Evolutionary conservation across 2,888 invertebrate genomes (phyloP), one percentile per base, ranked within the genome.

Genomic region (Ophonus ardosiacus): DNA sequence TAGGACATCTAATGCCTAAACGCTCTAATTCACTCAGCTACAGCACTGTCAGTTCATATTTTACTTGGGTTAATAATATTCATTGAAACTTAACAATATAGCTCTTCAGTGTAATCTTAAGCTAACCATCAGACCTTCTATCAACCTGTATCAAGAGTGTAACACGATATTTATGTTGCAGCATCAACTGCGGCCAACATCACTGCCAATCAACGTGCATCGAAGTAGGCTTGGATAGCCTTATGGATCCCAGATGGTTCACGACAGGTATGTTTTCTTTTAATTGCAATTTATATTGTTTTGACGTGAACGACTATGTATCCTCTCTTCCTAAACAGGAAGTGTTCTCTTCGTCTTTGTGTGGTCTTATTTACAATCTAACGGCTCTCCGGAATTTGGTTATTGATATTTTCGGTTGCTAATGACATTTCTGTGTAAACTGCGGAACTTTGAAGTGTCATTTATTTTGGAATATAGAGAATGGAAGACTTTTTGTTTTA

Each of bases 251-350:
- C 68, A 68, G 68, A 68, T 68, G 68, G 68, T 31, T 68, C 38
- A 68, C 38, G 38, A 68, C 68, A 68, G 68, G 68, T 74, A 78
- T 57, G 71, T 68, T 43, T 71, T 82, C 81, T 43, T 59, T 74
- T 83, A 74, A 83, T 83, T 83, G 83, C 56, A 57, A 83, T 74
- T 76, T 57, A 83, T 82, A 82, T 82, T 82, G 71, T 82, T 82
- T 71, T 57, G 83, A 83, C 74, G 31, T 78, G 56, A 51, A 21
- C 57, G 71, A 51, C 24, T 56, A 17, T 21, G 18, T 13, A 31
- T n/a, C 57, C 24, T 59, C 40, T 74, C 21, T 15, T n/a, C 83
- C 76, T 61, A 83, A 83, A 83, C 76, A 83, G 83, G 83, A 83
- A 83, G 61, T 61, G 83, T 43, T 76, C 51, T 18, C 51, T 7